A percentile compares a stretch with the other conserved stretches of the same genome.
phyloP scores from a whole-genome alignment of 1,140 invertebrate species.

The Triops cancriformis region DNA sequence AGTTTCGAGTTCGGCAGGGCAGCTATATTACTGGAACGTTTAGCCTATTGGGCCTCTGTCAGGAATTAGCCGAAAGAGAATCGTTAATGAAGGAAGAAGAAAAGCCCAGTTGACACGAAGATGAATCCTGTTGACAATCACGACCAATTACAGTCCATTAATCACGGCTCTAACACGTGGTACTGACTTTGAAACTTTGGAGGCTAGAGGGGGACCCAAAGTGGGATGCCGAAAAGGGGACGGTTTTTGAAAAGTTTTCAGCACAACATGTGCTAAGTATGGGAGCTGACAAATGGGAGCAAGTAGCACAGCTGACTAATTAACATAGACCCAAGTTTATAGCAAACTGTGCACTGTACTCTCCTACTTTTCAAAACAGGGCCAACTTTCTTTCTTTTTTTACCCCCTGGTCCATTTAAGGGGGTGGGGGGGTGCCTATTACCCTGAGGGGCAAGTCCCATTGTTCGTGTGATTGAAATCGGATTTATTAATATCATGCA shows the following conservation, averaged over 20 bases:
- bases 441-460: background rate
- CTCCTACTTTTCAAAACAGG: no score
- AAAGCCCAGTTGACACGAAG: background rate
- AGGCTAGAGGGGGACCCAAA: background rate
- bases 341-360: background rate
- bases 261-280: background rate
- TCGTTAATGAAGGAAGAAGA: background rate
- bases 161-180: background rate
- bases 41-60: background rate
- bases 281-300: conserved; percentile 12
- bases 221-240: background rate
- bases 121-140: conserved; percentile 10
- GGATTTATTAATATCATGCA: conserved; percentile 7
- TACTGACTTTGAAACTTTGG: background rate
- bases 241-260: background rate
- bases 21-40: background rate
- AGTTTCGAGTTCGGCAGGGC: background rate
- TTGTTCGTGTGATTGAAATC: background rate
- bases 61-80: background rate
- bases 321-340: background rate
- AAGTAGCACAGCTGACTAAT: conserved; percentile 1
- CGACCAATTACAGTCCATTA: background rate
- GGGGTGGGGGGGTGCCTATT: background rate
- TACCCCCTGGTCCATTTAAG: background rate
- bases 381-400: background rate